Conservation (phyloP, 2,113 vertebrate species). For the Alaudala cheleensis region DNA sequence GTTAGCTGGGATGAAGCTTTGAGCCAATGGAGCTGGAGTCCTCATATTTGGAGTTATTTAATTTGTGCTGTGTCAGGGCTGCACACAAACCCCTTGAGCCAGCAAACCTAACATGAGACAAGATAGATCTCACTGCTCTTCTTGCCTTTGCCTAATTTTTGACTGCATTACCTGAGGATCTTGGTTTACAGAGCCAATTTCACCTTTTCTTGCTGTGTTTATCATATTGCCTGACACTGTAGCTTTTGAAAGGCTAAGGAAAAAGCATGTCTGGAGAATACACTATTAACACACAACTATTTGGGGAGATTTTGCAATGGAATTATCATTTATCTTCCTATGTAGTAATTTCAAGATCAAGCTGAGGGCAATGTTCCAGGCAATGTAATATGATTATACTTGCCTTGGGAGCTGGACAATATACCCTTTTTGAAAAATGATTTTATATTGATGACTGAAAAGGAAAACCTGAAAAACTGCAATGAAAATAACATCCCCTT, state of each 20-base stretch:
- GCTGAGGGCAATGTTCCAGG: slow-evolving; percentile 27
- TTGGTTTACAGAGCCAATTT: not conserved
- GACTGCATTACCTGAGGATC: not conserved
- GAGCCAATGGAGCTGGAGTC: not conserved
- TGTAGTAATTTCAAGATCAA: slow-evolving; percentile 45
- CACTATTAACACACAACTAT: slow-evolving; percentile 20
- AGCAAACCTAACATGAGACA: not conserved
- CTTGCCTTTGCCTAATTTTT: not conserved
- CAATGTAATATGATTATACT: slow-evolving; percentile 25
- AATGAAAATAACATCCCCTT: not conserved
- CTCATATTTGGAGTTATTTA: not conserved
- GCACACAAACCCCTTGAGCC: not conserved
- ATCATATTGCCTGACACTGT: not conserved
- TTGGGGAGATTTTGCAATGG: slow-evolving; percentile 9
- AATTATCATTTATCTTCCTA: slow-evolving; percentile 40
- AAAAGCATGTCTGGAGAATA: not conserved
- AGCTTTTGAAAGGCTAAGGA: not conserved
- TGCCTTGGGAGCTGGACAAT: slow-evolving; percentile 8
- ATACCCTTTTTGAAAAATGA: slow-evolving; percentile 20
- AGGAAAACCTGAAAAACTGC: slow-evolving; percentile 24
- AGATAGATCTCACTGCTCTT: not conserved
- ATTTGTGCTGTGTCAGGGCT: not conserved
- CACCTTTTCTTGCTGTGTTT: not conserved
- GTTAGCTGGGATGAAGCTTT: not conserved
- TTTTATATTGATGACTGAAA: slow-evolving; percentile 52